A percentile compares a stretch with the other conserved stretches of the same genome.
Evolutionary conservation across 1,140 invertebrate genomes (phyloP).

Genomic region (Micrasema longulum): DNA sequence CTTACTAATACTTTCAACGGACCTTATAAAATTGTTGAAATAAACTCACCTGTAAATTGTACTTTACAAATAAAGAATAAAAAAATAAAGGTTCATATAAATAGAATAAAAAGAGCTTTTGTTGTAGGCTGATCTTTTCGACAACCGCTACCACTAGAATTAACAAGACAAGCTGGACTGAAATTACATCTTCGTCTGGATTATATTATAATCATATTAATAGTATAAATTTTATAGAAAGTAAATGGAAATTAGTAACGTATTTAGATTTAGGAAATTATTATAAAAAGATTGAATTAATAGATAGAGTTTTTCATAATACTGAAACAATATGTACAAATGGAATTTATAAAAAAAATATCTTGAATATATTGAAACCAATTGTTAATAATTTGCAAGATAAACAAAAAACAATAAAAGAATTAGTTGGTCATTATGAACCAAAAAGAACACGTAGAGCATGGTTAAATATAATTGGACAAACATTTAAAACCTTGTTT

Average conservation of each 20-base stretch:
- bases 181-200: slow-evolving; percentile 2
- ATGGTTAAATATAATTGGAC: slow-evolving; percentile 19
- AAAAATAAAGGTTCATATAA: not conserved
- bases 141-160: not conserved
- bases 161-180: not conserved
- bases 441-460: not conserved
- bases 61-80: not conserved
- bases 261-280: slow-evolving; percentile 2
- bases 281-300: not conserved
- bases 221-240: slow-evolving; percentile 14
- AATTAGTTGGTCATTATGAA: not conserved
- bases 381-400: not conserved
- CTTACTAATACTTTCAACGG: not conserved
- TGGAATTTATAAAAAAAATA: not conserved
- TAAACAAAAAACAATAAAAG: not conserved
- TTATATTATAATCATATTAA: slow-evolving; percentile 20
- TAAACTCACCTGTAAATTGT: not conserved
- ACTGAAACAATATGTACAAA: not conserved
- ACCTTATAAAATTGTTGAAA: not conserved
- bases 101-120: not conserved
- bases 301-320: not conserved
- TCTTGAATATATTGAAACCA: not conserved
- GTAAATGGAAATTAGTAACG: slow-evolving; percentile 19
- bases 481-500: slow-evolving; percentile 37
- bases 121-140: not conserved